Base-by-base conservation (phyloP, 64 coral and sea anemone species). In the Porites australiensis region DNA sequence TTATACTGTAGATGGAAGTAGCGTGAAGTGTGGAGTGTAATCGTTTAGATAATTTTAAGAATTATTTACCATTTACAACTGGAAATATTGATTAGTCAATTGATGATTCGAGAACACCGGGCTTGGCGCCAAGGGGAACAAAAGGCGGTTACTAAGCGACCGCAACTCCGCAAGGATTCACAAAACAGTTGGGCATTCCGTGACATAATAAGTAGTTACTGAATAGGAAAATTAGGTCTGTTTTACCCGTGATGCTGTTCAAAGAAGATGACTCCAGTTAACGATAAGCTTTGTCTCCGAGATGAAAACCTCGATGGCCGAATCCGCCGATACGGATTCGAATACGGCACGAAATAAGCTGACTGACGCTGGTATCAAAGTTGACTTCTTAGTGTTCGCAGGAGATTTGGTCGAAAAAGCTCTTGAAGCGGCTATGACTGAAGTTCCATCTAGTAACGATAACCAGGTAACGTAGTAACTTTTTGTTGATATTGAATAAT, bases 71-170 rank as follows among this genome's bases (percentile, higher is more conserved):
- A 70, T 7, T 57, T 57, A 55, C 53, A 55, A 12, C 1, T 57
- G 4, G 7, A 57, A 57, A 37, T 11, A 5, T 55, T 55, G 53
- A 55, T 55, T 55, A 55, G 53, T 70, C 20, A 70, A 70, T 70
- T 27, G 18, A 4, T 64, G 13, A 19, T 64, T 64, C 62, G 62
- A 64, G 62, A 64, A 64, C 2, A 59, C 13, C 27, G 4, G 18
- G 62, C 18, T 64, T 64, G 62, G 62, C 62, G 62, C 62, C 62
- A 64, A 12, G 12, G 62, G 13, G 62, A 0, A 2, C 13, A 64
- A 62, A 82, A 50, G 19, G 59, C 45, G 81, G 81, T 84, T 84
- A 69, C 81, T 68, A 84, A 84, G 81, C 81, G 63, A 84, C 81
- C 58, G 45, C 8, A 76, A 76, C 4, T 50, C 13, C 73, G 13